Evolutionary conservation across 2,113 vertebrate species (phyloP).

Genomic region (Cricetomys ansorgei): DNA sequence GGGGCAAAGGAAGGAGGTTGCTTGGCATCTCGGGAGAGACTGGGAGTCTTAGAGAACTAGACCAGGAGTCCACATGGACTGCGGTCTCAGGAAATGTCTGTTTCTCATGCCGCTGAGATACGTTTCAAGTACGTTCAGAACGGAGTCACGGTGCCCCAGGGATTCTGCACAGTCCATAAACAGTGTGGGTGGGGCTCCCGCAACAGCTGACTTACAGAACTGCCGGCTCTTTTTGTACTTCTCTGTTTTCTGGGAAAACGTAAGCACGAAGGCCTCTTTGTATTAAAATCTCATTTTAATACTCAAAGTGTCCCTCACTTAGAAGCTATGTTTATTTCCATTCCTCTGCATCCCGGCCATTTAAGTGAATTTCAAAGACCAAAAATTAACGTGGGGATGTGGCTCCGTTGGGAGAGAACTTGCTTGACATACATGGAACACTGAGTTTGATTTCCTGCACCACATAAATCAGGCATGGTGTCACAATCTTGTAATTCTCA

Average conservation of each 20-base stretch:
- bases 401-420: neutral
- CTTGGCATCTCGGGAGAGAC: neutral
- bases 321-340: conserved; percentile 75
- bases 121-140: neutral
- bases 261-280: conserved; percentile 44
- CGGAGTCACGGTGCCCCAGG: neutral
- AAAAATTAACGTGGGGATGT: conserved; percentile 59
- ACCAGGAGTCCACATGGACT: neutral
- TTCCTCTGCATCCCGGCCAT: conserved; percentile 69
- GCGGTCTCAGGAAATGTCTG: no score
- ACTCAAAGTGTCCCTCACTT: conserved; percentile 78
- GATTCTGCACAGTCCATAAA: neutral
- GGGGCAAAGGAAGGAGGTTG: neutral
- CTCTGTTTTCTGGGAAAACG: neutral
- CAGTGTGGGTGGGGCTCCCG: rapidly evolving
- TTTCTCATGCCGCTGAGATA: neutral
- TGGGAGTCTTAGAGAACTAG: neutral
- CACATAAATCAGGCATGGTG: neutral
- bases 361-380: conserved; percentile 79
- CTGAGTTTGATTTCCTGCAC: neutral
- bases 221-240: neutral
- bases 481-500: neutral
- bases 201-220: neutral
- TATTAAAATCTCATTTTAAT: conserved; percentile 45
- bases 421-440: neutral